Evolutionary conservation across 2,888 invertebrate species (phyloP).

Genomic region (Nebria brevicollis): DNA sequence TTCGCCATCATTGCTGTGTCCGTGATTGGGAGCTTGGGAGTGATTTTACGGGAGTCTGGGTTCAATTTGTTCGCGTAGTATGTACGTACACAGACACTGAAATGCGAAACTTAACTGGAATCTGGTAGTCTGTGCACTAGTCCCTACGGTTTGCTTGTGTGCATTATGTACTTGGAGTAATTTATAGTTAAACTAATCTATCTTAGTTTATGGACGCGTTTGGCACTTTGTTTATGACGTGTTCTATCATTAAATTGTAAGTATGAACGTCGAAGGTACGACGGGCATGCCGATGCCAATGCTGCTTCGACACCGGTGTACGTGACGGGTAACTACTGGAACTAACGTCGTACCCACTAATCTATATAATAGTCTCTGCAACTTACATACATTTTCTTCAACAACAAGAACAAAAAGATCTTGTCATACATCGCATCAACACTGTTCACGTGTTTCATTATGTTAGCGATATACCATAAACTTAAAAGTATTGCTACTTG

Average conservation of each 20-base stretch:
- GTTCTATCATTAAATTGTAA: slow-evolving; percentile 35
- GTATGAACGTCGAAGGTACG: slow-evolving; percentile 10
- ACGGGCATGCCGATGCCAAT: not conserved
- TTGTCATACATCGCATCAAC: no score
- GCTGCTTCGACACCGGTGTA: not conserved
- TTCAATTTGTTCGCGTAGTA: slow-evolving; percentile 4
- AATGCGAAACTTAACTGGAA: not conserved
- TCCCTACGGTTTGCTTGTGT: not conserved
- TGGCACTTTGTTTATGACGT: slow-evolving; percentile 40
- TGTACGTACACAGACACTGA: not conserved
- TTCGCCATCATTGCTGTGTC: not conserved
- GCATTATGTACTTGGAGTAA: slow-evolving; percentile 36
- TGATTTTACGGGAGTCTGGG: not conserved
- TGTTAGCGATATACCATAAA: no score
- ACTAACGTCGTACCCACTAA: not conserved
- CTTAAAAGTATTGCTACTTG: no score
- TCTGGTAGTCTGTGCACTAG: not conserved
- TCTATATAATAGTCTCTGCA: not conserved
- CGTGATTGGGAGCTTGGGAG: slow-evolving; percentile 19
- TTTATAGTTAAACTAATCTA: slow-evolving; percentile 44
- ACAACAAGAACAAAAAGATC: not conserved
- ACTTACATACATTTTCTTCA: not conserved
- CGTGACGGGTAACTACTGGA: not conserved
- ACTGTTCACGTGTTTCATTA: no score
- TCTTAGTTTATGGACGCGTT: slow-evolving; percentile 42